Base-by-base conservation (phyloP, 2,888 invertebrate species). In the Calliphora vomitoria region DNA sequence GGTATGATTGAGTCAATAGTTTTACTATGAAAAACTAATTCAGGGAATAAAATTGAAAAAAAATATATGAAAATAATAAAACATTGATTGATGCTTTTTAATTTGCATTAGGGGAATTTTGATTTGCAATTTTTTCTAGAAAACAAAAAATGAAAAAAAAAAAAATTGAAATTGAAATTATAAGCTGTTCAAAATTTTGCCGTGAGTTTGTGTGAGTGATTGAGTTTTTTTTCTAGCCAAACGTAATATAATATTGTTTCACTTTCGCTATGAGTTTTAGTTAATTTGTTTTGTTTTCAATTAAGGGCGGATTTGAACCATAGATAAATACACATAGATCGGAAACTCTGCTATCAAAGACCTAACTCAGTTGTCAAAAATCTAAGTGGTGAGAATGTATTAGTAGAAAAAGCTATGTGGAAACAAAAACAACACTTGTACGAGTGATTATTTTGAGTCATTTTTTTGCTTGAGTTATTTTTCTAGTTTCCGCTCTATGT, bases 1-100 rank as follows among this genome's bases (percentile, higher is more conserved):
- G 64, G 90, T 84, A 80, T 91, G 91, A 80, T 64, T 80, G 82
- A 58, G 68, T 71, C 11, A 55, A 55, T 68, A 35, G 25, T 47
- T 44, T 66, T n/a, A 20, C 1, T 58, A 50, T 31, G 11, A 50
- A 66, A 31, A 13, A 38, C 20, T n/a, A 64, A 38, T 38, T n/a
- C 18, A 38, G 4, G 6, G 62, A n/a, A 38, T 31, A 41, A 66
- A 66, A 20, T 18, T 38, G 8, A 18, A 38, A 58, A 25, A 13
- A 13, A 13, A 58, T 13, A 5, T 1, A 25, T 25, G 11, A 31
- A 11, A 6, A 55, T 55, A 15, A 55, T 3, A 55, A 72, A 55
- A 38, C 13, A 72, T 53, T 53, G 18, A 53, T 44, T 53, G 8
- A 68, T 44, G 55, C 20, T 71, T 81, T 71, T 81, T 31, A 50